Evolutionary conservation across 1,140 invertebrate species (phyloP).

Genomic region (Luehdorfia chinensis): DNA sequence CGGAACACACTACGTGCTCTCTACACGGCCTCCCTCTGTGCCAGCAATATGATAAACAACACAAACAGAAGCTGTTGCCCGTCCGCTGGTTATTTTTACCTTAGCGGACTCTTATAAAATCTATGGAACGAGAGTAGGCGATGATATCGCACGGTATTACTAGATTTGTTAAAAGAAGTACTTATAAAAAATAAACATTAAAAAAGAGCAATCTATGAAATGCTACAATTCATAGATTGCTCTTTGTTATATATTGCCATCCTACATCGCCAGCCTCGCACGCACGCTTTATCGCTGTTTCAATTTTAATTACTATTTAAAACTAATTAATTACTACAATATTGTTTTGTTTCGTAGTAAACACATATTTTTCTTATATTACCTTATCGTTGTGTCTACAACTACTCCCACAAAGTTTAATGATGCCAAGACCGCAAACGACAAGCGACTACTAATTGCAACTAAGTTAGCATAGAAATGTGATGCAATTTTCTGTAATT

Average conservation of each 20-base stretch:
- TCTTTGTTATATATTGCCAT: constrained; percentile 26
- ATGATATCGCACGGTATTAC: too few species aligned
- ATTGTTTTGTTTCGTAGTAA: constrained; percentile 43
- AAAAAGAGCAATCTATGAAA: too few species aligned
- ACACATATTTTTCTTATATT: constrained; percentile 23
- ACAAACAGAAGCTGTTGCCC: too few species aligned
- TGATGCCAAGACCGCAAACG: neutral
- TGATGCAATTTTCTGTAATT: constrained; percentile 4
- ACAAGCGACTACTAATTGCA: constrained; percentile 4
- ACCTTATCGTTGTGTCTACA: constrained; percentile 8
- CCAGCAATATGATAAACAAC: too few species aligned
- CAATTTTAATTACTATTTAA: constrained; percentile 62
- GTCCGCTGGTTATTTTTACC: too few species aligned
- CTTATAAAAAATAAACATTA: too few species aligned
- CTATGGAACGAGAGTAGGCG: too few species aligned
- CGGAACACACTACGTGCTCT: too few species aligned
- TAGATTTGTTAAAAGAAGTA: too few species aligned
- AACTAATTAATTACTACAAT: constrained; percentile 56
- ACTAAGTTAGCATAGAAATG: neutral
- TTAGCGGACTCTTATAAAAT: too few species aligned
- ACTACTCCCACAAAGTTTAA: constrained; percentile 2
- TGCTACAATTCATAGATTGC: too few species aligned
- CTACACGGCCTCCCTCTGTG: too few species aligned
- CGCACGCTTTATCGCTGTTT: constrained; percentile 50
- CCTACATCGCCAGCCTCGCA: constrained; percentile 29